A percentile compares a stretch with the other conserved stretches of the same genome.
These are phyloP conservation scores for Drosophila eohydei DNA, from an alignment of 2,888 invertebrate genomes.

Conservation along the genomic window DNA sequence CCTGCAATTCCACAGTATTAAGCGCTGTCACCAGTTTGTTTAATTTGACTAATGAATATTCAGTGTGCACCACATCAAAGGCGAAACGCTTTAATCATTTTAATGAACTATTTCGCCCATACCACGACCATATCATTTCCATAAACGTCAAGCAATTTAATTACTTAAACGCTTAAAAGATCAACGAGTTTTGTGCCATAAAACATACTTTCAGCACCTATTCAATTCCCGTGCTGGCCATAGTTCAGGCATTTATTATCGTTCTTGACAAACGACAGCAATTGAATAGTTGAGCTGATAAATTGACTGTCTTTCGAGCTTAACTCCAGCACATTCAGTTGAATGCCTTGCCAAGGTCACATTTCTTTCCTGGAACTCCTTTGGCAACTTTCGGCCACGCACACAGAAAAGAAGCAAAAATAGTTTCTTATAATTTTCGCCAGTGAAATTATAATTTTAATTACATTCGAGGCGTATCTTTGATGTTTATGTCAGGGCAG, in stretches of 20 bases:
- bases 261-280: constrained; percentile 45
- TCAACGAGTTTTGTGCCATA: background rate
- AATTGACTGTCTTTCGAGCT: background rate
- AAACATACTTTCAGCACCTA: constrained; percentile 25
- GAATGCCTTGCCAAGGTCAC: background rate
- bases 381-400: background rate
- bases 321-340: background rate
- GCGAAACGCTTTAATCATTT: constrained; percentile 15
- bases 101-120: background rate
- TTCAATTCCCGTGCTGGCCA: constrained; percentile 16
- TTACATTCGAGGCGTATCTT: background rate
- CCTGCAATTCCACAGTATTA: background rate
- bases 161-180: constrained; percentile 42
- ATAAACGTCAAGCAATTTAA: constrained; percentile 37
- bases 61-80: constrained; percentile 44
- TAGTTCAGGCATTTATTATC: constrained; percentile 53
- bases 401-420: background rate
- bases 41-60: constrained; percentile 59
- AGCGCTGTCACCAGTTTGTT: constrained; percentile 14
- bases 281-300: constrained; percentile 8
- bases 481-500: constrained; percentile 1
- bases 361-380: background rate
- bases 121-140: constrained; percentile 3
- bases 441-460: background rate
- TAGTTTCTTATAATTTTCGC: background rate